phyloP scores from a whole-genome alignment of 2,797 vertebrate species.

The Morelia viridis region DNA sequence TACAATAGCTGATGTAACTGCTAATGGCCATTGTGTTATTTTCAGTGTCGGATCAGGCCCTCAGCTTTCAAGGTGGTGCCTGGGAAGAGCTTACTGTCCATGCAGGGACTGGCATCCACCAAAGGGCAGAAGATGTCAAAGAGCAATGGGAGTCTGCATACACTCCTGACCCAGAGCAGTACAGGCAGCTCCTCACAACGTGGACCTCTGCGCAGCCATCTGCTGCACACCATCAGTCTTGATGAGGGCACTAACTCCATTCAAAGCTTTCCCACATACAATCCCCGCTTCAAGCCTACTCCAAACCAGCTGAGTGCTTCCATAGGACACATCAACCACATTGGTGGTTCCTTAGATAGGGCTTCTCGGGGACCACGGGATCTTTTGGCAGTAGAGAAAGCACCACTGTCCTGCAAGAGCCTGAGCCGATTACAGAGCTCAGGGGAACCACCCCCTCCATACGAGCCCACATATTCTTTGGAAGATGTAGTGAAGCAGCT shows the following conservation, averaged over 20 bases:
- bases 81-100: slow-evolving; percentile 91
- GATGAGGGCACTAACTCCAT: slow-evolving; percentile 89
- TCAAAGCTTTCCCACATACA: slow-evolving; percentile 88
- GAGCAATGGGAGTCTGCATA: slow-evolving; percentile 84
- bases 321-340: slow-evolving; percentile 94
- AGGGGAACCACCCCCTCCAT: slow-evolving; percentile 85
- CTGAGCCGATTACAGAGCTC: slow-evolving; percentile 83
- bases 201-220: slow-evolving; percentile 63
- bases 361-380: slow-evolving; percentile 74
- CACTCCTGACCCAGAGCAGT: slow-evolving; percentile 80
- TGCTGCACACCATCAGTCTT: slow-evolving; percentile 78
- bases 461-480: slow-evolving; percentile 87
- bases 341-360: slow-evolving; percentile 90
- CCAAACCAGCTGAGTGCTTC: slow-evolving; percentile 91
- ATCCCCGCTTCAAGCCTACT: slow-evolving; percentile 84
- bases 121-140: slow-evolving; percentile 89
- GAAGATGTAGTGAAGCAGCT: slow-evolving; percentile 90
- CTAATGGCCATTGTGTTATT: slow-evolving; percentile 43
- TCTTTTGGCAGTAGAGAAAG: slow-evolving; percentile 72
- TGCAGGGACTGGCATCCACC: slow-evolving; percentile 88
- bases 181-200: slow-evolving; percentile 57
- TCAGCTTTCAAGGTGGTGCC: slow-evolving; percentile 89
- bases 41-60: slow-evolving; percentile 86
- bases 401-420: slow-evolving; percentile 81
- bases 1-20: neutral